Conservation (phyloP, 2,888 invertebrate genomes). For the Hydrotaea diabolus region DNA sequence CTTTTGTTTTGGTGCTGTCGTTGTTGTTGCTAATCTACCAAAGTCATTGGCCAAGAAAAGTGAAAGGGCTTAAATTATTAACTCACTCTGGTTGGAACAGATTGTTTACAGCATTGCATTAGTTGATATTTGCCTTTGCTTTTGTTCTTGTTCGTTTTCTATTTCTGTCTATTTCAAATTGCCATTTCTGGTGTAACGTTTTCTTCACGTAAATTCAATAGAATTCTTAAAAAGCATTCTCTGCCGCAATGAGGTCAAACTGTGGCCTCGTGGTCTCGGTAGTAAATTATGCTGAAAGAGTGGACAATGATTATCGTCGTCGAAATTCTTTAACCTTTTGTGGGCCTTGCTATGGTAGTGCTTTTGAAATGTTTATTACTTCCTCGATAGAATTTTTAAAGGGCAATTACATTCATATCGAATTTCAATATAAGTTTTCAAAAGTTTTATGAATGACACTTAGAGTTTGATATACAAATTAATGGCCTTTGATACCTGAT, state of each 20-base stretch:
- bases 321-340: constrained; percentile 13
- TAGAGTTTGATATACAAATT: no score
- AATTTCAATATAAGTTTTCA: no score
- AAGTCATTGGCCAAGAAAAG: constrained; percentile 75
- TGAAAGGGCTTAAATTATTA: constrained; percentile 72
- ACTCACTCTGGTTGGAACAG: not conserved
- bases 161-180: not conserved
- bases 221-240: constrained; percentile 1
- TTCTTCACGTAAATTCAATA: not conserved
- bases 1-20: not conserved
- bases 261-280: constrained; percentile 3
- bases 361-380: no score
- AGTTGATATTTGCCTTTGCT: not conserved
- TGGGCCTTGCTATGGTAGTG: not conserved
- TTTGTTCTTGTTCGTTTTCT: not conserved
- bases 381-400: no score
- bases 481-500: no score
- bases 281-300: not conserved
- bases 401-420: no score
- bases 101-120: constrained; percentile 20
- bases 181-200: not conserved
- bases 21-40: not conserved
- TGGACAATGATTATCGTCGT: not conserved
- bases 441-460: no score
- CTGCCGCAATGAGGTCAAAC: constrained; percentile 11